A percentile compares a stretch with the other conserved stretches of the same genome.
Evolutionary conservation across 2,888 invertebrate species (phyloP).

Genomic region (Allacma fusca): DNA sequence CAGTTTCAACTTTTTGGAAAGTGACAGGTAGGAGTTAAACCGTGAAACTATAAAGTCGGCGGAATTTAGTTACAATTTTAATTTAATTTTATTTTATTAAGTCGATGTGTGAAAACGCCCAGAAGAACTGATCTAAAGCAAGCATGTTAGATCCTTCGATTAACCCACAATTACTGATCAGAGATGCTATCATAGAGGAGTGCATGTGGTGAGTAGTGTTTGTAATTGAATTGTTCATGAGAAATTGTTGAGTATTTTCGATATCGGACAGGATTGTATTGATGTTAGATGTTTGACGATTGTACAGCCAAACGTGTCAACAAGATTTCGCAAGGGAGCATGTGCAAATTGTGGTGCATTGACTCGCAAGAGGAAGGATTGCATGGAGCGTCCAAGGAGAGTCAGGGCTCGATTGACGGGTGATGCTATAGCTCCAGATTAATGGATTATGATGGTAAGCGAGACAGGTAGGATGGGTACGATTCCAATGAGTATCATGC

Average conservation of each 20-base stretch:
- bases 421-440: conserved; percentile 90
- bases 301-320: conserved; percentile 71
- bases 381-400: conserved; percentile 94
- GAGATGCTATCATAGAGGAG: conserved; percentile 90
- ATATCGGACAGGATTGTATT: not conserved
- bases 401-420: conserved; percentile 86
- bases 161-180: no score
- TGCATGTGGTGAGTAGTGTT: conserved; percentile 79
- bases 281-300: conserved; percentile 1
- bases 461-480: conserved; percentile 96
- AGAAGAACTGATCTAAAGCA: no score
- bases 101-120: no score
- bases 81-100: no score
- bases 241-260: not conserved
- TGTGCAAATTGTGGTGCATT: conserved; percentile 99
- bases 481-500: conserved; percentile 87
- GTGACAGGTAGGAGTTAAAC: no score
- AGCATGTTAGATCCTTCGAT: no score
- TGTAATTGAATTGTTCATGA: no score
- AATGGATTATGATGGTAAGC: conserved; percentile 95
- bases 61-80: no score
- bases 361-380: conserved; percentile 95
- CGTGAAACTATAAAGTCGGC: no score
- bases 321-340: conserved; percentile 90
- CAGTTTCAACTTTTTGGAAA: no score